phyloP scores from a whole-genome alignment of 2,797 vertebrate genomes.

The Chaetodon trifasciatus region DNA sequence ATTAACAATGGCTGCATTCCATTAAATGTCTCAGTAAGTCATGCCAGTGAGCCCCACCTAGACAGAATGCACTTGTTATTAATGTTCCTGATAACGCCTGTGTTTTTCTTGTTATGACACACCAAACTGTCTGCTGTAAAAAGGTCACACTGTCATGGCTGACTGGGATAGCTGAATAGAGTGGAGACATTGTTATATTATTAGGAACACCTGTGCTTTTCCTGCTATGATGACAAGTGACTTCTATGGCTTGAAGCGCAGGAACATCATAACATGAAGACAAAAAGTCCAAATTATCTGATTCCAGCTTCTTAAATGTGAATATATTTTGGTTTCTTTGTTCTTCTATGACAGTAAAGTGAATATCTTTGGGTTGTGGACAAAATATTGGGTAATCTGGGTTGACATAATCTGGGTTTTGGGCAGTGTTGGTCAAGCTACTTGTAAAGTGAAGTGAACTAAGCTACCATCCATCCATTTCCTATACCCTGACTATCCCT shows the following conservation, averaged over 20 bases:
- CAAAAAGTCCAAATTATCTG: too few relatives aligned
- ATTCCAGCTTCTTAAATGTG: too few relatives aligned
- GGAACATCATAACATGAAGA: background rate
- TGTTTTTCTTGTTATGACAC: background rate
- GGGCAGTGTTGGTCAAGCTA: too few relatives aligned
- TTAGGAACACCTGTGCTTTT: background rate
- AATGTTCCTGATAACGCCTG: constrained; percentile 3
- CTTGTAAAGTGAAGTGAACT: too few relatives aligned
- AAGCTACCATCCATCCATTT: too few relatives aligned
- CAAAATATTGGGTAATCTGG: too few relatives aligned
- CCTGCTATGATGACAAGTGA: background rate
- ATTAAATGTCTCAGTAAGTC: background rate
- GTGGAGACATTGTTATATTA: background rate
- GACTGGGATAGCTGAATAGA: background rate
- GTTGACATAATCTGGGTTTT: too few relatives aligned
- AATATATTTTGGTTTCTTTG: too few relatives aligned
- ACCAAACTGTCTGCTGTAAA: background rate
- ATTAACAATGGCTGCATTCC: background rate
- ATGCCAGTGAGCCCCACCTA: background rate
- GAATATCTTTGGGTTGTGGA: too few relatives aligned
- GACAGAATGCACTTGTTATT: background rate
- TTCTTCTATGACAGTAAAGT: too few relatives aligned
- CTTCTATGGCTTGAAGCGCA: background rate
- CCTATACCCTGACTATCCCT: too few relatives aligned
- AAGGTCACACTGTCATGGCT: too few relatives aligned